Evolutionary conservation across 92 coral and sea anemone species (phyloP).

Genomic region (Palythoa caribaeorum): DNA sequence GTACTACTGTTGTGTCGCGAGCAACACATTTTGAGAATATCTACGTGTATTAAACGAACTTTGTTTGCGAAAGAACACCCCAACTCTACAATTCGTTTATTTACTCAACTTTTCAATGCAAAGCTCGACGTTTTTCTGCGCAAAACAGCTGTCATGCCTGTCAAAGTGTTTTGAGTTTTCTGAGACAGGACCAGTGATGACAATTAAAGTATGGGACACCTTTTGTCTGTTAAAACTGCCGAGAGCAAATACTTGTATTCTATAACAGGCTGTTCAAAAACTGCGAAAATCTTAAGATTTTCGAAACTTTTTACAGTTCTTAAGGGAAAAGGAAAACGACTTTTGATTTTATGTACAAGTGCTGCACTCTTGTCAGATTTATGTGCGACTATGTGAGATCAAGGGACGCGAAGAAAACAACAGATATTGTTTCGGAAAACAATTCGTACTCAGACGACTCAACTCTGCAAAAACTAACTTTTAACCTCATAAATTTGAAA

Average conservation of each 20-base stretch:
- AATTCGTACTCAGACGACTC: neutral
- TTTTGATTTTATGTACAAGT: neutral
- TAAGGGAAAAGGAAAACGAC: neutral
- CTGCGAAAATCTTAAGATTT: too few species aligned
- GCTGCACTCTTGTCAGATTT: neutral
- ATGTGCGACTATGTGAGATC: neutral
- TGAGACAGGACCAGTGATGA: neutral
- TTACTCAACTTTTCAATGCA: neutral
- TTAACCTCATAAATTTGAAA: too few species aligned
- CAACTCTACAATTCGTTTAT: neutral
- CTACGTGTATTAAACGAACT: too few species aligned
- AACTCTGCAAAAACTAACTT: too few species aligned
- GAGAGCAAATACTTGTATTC: neutral
- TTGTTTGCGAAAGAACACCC: neutral
- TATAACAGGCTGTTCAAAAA: too few species aligned
- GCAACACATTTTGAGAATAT: too few species aligned
- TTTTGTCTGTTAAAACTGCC: neutral
- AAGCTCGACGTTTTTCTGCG: neutral
- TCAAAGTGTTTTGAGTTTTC: neutral
- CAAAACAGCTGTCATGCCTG: neutral
- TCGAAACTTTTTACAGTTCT: too few species aligned
- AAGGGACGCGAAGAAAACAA: slow-evolving; percentile 24
- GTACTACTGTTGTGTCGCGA: too few species aligned
- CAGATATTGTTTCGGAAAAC: neutral
- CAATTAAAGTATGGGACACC: neutral